Evolutionary conservation across 2,888 invertebrate genomes (phyloP).

Genomic region (Crossocerus cetratus): DNA sequence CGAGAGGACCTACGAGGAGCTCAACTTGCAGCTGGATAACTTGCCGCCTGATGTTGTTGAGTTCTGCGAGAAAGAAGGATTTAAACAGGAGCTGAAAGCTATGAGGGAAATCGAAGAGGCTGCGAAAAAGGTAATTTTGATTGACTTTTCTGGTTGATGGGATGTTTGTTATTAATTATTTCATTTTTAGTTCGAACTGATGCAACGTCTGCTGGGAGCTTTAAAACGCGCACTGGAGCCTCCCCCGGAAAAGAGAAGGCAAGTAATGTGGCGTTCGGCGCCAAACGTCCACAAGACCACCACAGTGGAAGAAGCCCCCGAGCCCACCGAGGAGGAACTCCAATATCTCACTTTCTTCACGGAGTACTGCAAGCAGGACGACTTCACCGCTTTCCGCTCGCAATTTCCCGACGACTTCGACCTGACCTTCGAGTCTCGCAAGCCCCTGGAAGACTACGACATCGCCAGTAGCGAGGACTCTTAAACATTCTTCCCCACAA

Average conservation of each 20-base stretch:
- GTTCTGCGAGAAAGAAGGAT: slow-evolving; percentile 78
- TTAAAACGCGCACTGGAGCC: slow-evolving; percentile 70
- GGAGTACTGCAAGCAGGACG: slow-evolving; percentile 63
- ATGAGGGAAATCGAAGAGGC: slow-evolving; percentile 80
- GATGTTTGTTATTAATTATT: not conserved
- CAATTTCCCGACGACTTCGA: slow-evolving; percentile 69
- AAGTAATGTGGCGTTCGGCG: slow-evolving; percentile 60
- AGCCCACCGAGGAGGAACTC: slow-evolving; percentile 64
- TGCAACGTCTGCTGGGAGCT: slow-evolving; percentile 64
- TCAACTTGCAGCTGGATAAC: slow-evolving; percentile 78
- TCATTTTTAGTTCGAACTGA: slow-evolving; percentile 62
- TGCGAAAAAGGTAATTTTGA: slow-evolving; percentile 78
- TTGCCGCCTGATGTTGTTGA: slow-evolving; percentile 79
- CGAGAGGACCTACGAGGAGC: slow-evolving; percentile 79
- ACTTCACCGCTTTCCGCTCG: slow-evolving; percentile 68
- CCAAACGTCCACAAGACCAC: slow-evolving; percentile 49
- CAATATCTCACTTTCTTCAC: slow-evolving; percentile 67
- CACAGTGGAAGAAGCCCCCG: slow-evolving; percentile 38
- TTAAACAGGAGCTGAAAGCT: slow-evolving; percentile 78
- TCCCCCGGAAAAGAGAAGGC: slow-evolving; percentile 55
- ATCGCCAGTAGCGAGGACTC: not conserved
- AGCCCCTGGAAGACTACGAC: slow-evolving; percentile 7
- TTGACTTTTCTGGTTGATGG: not conserved
- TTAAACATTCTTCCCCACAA: too few relatives aligned
- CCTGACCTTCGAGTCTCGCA: slow-evolving; percentile 50